phyloP scores from a whole-genome alignment of 1,140 invertebrate genomes.

The Drosophila seguyi region DNA sequence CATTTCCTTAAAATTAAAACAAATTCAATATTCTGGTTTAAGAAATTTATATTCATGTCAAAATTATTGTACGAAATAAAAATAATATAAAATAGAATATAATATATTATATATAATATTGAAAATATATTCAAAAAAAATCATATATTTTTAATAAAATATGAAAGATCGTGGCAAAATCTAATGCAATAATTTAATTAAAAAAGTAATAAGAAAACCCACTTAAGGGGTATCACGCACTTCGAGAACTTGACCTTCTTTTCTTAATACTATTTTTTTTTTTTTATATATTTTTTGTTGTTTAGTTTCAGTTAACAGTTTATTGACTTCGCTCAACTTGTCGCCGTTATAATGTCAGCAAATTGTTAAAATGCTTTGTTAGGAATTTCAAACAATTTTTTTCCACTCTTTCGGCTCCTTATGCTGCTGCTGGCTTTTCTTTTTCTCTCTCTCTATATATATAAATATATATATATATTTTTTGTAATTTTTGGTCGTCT shows the following conservation, averaged over 20 bases:
- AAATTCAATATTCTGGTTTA: fast-evolving
- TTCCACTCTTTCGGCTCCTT: constrained; percentile 43
- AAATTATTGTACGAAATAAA: neutral
- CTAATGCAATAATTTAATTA: too few species aligned
- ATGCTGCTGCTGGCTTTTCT: constrained; percentile 18
- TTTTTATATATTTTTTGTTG: constrained; percentile 15
- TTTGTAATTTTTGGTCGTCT: constrained; percentile 5
- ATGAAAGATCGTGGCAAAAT: too few species aligned
- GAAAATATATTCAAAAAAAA: too few species aligned
- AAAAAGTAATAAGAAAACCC: neutral
- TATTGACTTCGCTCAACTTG: constrained; percentile 82
- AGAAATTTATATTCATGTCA: neutral
- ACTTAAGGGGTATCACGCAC: neutral
- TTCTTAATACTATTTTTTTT: constrained; percentile 7
- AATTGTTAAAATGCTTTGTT: constrained; percentile 84
- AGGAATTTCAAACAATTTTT: constrained; percentile 81
- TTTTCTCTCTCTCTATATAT: too few species aligned
- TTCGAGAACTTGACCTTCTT: constrained; percentile 12
- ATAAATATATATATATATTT: too few species aligned
- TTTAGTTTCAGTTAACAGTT: constrained; percentile 74
- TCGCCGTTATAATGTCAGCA: constrained; percentile 83
- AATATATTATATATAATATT: too few species aligned
- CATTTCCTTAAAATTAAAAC: neutral
- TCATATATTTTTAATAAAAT: too few species aligned
- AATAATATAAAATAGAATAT: too few species aligned